Evolutionary conservation across 1,140 invertebrate genomes (phyloP).

Genomic region (Formica selysi): DNA sequence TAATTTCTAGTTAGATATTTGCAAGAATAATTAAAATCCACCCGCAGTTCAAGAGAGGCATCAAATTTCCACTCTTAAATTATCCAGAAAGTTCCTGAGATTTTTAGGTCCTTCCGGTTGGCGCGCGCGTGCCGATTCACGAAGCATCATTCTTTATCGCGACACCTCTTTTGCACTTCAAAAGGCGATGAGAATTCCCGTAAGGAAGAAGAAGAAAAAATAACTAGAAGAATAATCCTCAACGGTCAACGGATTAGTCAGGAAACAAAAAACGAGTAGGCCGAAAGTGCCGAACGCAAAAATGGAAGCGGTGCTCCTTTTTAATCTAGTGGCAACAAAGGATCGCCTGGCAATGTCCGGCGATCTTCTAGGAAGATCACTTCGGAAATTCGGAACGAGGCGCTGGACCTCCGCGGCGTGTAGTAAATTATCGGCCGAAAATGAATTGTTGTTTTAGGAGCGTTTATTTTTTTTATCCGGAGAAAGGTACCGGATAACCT

Average conservation of each 20-base stretch:
- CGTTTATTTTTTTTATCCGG: neutral
- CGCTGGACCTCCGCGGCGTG: constrained; percentile 14
- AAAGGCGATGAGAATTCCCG: constrained; percentile 25
- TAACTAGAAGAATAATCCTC: constrained; percentile 40
- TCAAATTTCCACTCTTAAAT: neutral
- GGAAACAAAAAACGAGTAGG: neutral
- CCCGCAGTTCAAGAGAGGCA: neutral
- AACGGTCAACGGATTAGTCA: neutral
- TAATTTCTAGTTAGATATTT: neutral
- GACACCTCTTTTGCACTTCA: constrained; percentile 10
- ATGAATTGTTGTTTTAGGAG: constrained; percentile 69
- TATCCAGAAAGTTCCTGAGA: neutral
- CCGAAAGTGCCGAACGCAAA: neutral
- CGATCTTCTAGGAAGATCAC: constrained; percentile 63
- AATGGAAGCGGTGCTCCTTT: constrained; percentile 28
- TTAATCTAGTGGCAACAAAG: constrained; percentile 71
- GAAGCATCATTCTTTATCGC: constrained; percentile 40
- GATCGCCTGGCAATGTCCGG: constrained; percentile 36
- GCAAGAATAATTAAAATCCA: neutral
- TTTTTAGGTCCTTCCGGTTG: neutral
- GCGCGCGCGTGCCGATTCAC: constrained; percentile 7
- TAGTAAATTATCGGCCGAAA: constrained; percentile 68
- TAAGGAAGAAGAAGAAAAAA: constrained; percentile 29
- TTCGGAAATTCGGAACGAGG: constrained; percentile 19
- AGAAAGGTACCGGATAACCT: constrained; percentile 37